A percentile compares a stretch with the other conserved stretches of the same genome.
Conservation (phyloP, 2,113 vertebrate genomes). For the Pleuronectes platessa region DNA sequence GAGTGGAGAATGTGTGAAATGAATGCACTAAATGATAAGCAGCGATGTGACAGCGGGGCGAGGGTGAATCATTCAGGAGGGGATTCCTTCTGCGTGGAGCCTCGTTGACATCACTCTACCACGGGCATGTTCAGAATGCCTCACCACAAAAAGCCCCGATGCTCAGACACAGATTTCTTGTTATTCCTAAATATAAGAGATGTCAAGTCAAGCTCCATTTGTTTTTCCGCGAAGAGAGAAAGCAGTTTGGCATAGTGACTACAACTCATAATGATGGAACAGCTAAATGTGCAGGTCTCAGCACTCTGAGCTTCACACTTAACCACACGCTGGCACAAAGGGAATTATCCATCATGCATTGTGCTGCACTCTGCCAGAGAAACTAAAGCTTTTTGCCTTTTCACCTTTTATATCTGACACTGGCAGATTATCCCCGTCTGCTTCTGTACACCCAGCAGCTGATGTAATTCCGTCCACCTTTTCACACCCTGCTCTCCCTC, state of each 20-base stretch:
- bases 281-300: slow-evolving; percentile 3
- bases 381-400: slow-evolving; percentile 43
- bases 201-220: not conserved
- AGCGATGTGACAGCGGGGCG: slow-evolving; percentile 48
- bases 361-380: slow-evolving; percentile 14
- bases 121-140: slow-evolving; percentile 25
- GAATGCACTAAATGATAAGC: slow-evolving; percentile 57
- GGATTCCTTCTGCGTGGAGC: slow-evolving; percentile 67
- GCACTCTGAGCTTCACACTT: not conserved
- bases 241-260: not conserved
- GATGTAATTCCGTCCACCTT: slow-evolving; percentile 64
- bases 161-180: not conserved
- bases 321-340: slow-evolving; percentile 14
- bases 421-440: slow-evolving; percentile 38
- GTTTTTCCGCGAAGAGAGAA: not conserved
- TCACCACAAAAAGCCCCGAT: not conserved
- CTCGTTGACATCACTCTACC: slow-evolving; percentile 47
- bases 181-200: not conserved
- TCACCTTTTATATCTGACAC: slow-evolving; percentile 61
- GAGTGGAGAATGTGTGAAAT: slow-evolving; percentile 45
- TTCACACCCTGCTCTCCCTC: slow-evolving; percentile 36
- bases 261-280: slow-evolving; percentile 6
- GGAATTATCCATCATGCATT: slow-evolving; percentile 5
- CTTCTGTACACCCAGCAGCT: slow-evolving; percentile 36
- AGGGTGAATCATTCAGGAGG: slow-evolving; percentile 70